A percentile compares a stretch with the other conserved stretches of the same genome.
Evolutionary conservation across 1,140 invertebrate genomes (phyloP).

Genomic region (Nebria ingens): DNA sequence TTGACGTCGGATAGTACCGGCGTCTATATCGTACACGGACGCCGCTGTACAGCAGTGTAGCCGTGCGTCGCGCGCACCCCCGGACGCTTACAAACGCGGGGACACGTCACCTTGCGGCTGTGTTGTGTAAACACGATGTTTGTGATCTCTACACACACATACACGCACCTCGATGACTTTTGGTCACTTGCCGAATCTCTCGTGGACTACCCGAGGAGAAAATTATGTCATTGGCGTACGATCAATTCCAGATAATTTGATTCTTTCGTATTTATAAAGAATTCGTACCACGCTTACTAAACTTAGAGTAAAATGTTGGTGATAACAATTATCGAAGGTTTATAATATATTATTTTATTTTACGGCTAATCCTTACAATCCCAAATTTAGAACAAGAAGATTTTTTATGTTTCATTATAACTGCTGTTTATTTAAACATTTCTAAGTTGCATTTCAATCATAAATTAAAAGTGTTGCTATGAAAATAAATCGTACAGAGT

Average conservation of each 20-base stretch:
- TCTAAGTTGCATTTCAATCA: too few relatives aligned
- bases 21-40: background rate
- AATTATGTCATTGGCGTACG: background rate
- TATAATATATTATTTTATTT: too few relatives aligned
- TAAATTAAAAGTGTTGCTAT: too few relatives aligned
- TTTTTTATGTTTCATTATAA: too few relatives aligned
- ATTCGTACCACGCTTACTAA: background rate
- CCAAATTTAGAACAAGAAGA: too few relatives aligned
- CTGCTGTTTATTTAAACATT: too few relatives aligned
- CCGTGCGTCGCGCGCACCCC: background rate
- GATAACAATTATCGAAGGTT: too few relatives aligned
- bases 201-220: background rate
- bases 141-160: background rate
- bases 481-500: too few relatives aligned
- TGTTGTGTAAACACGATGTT: conserved; percentile 4
- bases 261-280: background rate
- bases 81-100: background rate
- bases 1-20: background rate
- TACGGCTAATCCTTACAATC: too few relatives aligned
- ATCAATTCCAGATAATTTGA: background rate
- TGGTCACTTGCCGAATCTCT: conserved; percentile 1
- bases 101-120: background rate
- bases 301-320: too few relatives aligned
- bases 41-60: background rate
- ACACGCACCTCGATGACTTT: background rate